These are phyloP conservation scores for Morelia viridis DNA, from an alignment of 2,797 vertebrate species.

Conservation along the genomic window DNA sequence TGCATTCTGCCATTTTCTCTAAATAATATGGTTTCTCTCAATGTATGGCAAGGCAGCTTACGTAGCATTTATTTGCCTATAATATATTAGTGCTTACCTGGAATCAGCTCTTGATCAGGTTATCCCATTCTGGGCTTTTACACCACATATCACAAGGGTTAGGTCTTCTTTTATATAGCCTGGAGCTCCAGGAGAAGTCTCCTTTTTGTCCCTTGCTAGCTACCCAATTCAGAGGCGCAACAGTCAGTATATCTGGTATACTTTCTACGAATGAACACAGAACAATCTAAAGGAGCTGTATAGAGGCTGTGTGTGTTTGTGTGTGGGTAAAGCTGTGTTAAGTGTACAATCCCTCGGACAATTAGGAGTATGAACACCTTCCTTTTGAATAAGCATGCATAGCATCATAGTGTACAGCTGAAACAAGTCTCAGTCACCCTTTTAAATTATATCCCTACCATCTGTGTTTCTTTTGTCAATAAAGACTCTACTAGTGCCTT, in stretches of 20 bases:
- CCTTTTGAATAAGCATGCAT: neutral
- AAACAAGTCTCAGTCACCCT: neutral
- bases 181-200: no score
- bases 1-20: no score
- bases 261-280: neutral
- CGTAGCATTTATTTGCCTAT: no score
- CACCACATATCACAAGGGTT: no score
- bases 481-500: neutral
- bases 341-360: neutral
- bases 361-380: neutral
- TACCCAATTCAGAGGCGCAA: no score
- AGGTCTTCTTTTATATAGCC: no score
- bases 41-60: no score
- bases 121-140: no score
- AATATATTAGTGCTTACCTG: no score
- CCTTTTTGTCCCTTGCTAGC: no score
- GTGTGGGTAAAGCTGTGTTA: neutral
- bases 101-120: no score
- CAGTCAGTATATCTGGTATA: neutral
- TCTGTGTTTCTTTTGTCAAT: constrained; percentile 40
- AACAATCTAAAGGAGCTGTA: neutral
- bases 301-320: neutral
- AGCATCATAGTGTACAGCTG: neutral
- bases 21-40: no score
- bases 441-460: neutral